Evolutionary conservation across 1,140 invertebrate genomes (phyloP), one percentile per base, ranked within the genome.

Genomic region (Drosophila chauvacae): DNA sequence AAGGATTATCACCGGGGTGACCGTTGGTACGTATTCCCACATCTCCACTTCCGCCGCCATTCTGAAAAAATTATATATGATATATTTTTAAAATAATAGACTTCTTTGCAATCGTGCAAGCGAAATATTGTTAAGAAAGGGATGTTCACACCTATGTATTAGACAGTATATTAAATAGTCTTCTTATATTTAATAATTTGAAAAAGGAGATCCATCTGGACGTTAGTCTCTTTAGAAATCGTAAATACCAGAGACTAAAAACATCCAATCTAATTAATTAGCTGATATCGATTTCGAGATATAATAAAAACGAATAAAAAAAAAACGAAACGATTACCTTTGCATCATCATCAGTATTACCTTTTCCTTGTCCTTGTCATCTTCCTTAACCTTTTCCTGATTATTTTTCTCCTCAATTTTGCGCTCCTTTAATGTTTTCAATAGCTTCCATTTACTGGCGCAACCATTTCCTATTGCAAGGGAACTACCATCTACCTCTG

Each of bases 1-100:
- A 99, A 13, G 98, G 97, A 94, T 99, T 99, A 93, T 99, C 97
- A 69, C 97, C 97, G 20, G 97, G 96, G 93, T 97, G 96, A 66
- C 97, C 96, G 95, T 96, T 97, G n/a, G 95, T 94, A 63, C 96
- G 94, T 68, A 96, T 95, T 23, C 94, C 95, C 72, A 95, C 94
- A 79, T 97, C 96, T 51, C 95, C 96, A 58, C 95, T 95, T 35
- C 95, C 95, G 81, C 95, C 95, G 65, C 96, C 96, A 95, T 97
- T 97, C 96, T 97, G 95, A 30, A 72, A 80, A 62, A 20, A 37
- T 37, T 56, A 28, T 28, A 23, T 23, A 3, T 23, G 23, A 28
- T 9, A 30, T 13, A 47, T 28, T 23, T 23, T 57, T 58, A 10
- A 23, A 14, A 13, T 14, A 16, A 48, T 16, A 26, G 7, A 59